Evolutionary conservation across 2,113 vertebrate genomes (phyloP), one percentile per base, ranked within the genome.

Genomic region (Procavia capensis): DNA sequence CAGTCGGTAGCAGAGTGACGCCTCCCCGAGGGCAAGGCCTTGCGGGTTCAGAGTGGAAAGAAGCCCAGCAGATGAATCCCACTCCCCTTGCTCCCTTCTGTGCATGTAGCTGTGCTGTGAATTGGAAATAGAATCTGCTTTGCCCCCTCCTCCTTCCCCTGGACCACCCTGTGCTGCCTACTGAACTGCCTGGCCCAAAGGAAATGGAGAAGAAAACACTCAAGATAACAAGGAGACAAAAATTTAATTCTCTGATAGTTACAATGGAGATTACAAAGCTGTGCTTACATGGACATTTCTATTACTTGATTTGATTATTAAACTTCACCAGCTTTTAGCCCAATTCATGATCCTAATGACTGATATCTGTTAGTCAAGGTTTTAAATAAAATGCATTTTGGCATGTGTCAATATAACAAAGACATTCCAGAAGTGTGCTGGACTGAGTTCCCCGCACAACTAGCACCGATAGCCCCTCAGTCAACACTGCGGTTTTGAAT

Each of bases 31-130:
- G 16, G 43, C 14, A 0, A 22, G 34, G 24, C 7, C 6, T 63
- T 5, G 2, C 1, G 16, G 13, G 10, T 45, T 36, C 3, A 16
- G 66, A 9, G 78, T 27, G 63, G 27, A 27, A 70, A 64, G 36
- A 14, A 14, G 29, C 25, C 68, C 50, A 4, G 9, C 31, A 2
- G 31, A 22, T 43, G 41, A 1, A 45, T 57, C 41, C 1, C 34
- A 34, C 4, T 47, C 29, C 0, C 3, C 43, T 54, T 29, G 90
- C 20, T 45, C 10, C 54, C 25, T 3, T 36, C 34, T 27, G 47
- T 70, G 5, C 54, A 2, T 0, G 0, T 20, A 83, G 36, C 47
- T 11, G 36, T 2, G 3, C 1, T 9, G 34, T 20, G n/a, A n/a
- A 24, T 7, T 11, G 34, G 31, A n/a, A 22, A n/a, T 22, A 29